Base-by-base conservation (phyloP, 2,888 invertebrate genomes). In the Tanytarsus gracilentus region DNA sequence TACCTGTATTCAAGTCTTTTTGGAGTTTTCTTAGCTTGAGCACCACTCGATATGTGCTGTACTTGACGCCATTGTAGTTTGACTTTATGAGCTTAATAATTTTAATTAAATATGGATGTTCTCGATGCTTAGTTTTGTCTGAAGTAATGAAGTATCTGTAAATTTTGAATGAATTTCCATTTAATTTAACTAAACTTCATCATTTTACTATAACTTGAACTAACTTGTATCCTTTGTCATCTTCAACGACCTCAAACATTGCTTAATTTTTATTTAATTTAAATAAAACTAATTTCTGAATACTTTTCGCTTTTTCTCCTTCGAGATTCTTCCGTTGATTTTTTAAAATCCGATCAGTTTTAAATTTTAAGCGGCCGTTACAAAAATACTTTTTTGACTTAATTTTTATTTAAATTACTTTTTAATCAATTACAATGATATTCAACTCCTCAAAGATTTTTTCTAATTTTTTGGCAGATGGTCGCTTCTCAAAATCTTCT, bases 401-500 rank as follows among this genome's bases (percentile, higher is more conserved):
- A n/a, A n/a, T n/a, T n/a, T n/a, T n/a, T n/a, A n/a, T n/a, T n/a
- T n/a, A n/a, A n/a, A n/a, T n/a, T n/a, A n/a, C n/a, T 44, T 4
- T 5, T 40, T 44, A 44, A 8, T 44, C 44, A 11, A 44, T 18
- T 11, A 44, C 49, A 39, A 27, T 33, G 14, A 36, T 48, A 25
- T 29, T 48, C 8, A 59, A 25, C 36, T 49, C 60, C 3, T 16
- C 36, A 40, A 56, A 61, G 29, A 61, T 48, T 6, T 26, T 21
- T 26, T 27, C 56, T 29, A 84, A 69, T 53, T 79, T 77, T 50
- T 70, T 72, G 0, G 87, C 85, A 2, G 77, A 69, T 0, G 87
- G 86, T 21, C 89, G 73, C 63, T 76, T 71, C 18, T 74, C 71
- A 4, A 81, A 77, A 63, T 76, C 70, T 8, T 73, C 68, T 68